Evolutionary conservation across 92 coral and sea anemone species (phyloP).

Genomic region (Pocillopora grandis): DNA sequence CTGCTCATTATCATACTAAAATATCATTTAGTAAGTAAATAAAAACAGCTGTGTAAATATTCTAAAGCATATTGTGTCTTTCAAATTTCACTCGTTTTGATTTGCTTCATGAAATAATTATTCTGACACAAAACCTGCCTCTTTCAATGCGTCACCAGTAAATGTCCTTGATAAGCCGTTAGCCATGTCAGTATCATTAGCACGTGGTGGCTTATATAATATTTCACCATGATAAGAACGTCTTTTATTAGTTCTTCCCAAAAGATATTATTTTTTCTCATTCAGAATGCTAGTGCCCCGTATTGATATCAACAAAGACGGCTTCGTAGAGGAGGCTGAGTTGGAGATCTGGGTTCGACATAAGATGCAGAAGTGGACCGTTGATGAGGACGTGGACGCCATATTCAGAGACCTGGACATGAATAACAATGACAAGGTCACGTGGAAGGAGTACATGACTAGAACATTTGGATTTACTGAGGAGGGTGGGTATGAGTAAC

Average conservation of each 20-base stretch:
- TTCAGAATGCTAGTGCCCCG: constrained; percentile 90
- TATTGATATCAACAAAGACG: constrained; percentile 94
- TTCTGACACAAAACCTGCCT: background rate
- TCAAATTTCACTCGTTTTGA: background rate
- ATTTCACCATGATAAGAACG: background rate
- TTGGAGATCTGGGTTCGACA: constrained; percentile 96
- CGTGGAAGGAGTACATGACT: constrained; percentile 89
- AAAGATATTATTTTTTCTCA: background rate
- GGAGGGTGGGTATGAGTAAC: constrained; percentile 46
- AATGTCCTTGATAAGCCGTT: background rate
- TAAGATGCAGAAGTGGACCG: constrained; percentile 94
- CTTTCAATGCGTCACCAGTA: constrained; percentile 12
- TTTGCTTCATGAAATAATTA: background rate
- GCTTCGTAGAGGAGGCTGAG: constrained; percentile 90
- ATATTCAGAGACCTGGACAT: constrained; percentile 86
- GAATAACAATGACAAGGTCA: constrained; percentile 75
- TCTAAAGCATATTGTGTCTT: background rate
- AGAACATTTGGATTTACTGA: constrained; percentile 88
- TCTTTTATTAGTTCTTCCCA: background rate
- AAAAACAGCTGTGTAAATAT: constrained; percentile 17
- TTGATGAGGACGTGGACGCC: constrained; percentile 88
- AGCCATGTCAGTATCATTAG: background rate
- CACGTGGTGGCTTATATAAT: no score
- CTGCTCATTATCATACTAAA: background rate
- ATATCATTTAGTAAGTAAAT: background rate